These are phyloP conservation scores for Boloria euphrosyne DNA, from an alignment of 2,888 invertebrate genomes.

Conservation along the genomic window DNA sequence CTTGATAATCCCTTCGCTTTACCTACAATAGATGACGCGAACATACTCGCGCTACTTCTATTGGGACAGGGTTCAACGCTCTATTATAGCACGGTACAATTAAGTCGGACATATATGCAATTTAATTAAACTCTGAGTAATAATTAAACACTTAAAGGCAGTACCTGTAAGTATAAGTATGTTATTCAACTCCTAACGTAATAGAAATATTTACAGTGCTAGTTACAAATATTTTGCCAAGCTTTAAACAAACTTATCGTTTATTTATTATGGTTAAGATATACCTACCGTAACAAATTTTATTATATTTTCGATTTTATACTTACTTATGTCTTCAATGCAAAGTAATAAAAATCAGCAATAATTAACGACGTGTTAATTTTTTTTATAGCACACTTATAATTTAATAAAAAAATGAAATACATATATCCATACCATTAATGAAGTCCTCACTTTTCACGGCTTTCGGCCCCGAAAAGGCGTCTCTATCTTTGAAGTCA, in stretches of 20 bases:
- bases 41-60: slow-evolving; percentile 21
- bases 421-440: slow-evolving; percentile 18
- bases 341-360: no score
- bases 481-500: slow-evolving; percentile 39
- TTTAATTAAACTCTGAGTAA: slow-evolving; percentile 38
- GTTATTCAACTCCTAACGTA: no score
- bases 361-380: no score
- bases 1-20: background rate
- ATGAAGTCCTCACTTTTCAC: slow-evolving; percentile 38
- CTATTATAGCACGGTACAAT: slow-evolving; percentile 21
- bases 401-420: slow-evolving; percentile 25
- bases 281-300: no score
- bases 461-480: slow-evolving; percentile 29
- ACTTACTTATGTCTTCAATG: no score
- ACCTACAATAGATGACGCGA: slow-evolving; percentile 4
- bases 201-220: no score
- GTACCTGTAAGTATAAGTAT: no score
- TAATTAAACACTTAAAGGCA: slow-evolving; percentile 36
- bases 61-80: slow-evolving; percentile 28
- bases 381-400: no score
- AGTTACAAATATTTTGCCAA: no score
- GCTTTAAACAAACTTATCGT: no score
- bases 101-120: slow-evolving; percentile 21
- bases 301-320: no score
- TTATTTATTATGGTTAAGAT: no score